Conservation (phyloP, 1,140 invertebrate genomes). For the Rhagoletis zephyria region DNA sequence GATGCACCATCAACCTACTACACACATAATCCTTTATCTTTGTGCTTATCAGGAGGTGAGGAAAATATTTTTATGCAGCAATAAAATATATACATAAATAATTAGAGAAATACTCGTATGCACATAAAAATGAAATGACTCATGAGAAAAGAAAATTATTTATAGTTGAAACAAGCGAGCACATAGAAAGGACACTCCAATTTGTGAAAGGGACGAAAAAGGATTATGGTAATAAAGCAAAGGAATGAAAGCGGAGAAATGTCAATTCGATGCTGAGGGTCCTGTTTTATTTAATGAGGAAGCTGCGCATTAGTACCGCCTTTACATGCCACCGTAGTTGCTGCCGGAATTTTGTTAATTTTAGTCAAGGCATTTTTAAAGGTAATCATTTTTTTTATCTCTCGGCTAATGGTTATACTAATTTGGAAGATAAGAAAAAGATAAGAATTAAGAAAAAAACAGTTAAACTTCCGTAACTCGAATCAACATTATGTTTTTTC, state of each 20-base stretch:
- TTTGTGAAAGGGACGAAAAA: not conserved
- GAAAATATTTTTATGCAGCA: not conserved
- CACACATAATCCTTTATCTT: constrained; percentile 11
- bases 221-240: not conserved
- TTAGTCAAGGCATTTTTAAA: not conserved
- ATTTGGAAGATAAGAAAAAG: not conserved
- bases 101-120: not conserved
- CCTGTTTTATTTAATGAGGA: not conserved
- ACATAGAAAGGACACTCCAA: not conserved
- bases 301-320: not conserved
- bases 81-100: not conserved
- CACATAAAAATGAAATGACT: constrained; percentile 17
- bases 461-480: too few relatives aligned
- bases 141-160: not conserved
- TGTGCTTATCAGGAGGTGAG: not conserved
- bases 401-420: constrained; percentile 2
- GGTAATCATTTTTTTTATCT: not conserved
- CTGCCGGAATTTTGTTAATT: not conserved
- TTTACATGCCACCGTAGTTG: not conserved
- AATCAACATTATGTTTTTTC: too few relatives aligned
- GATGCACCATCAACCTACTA: too few relatives aligned
- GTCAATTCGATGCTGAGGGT: not conserved
- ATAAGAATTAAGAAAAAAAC: not conserved
- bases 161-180: too few relatives aligned
- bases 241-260: not conserved